Conservation (phyloP, 1,140 invertebrate genomes). For the Musca domestica region DNA sequence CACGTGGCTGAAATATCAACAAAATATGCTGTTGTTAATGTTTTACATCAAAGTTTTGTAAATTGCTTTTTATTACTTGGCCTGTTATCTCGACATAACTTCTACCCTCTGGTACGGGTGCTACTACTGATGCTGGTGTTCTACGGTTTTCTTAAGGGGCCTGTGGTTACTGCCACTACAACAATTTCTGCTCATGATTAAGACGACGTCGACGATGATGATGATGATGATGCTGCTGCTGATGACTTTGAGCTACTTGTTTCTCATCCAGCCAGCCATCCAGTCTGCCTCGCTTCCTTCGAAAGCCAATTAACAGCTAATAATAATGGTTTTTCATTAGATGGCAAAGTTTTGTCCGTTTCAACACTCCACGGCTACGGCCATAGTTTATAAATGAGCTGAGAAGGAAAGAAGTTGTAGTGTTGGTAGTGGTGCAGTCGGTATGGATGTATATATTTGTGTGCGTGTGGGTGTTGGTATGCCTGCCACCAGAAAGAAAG, state of each 20-base stretch:
- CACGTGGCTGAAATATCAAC: too few species aligned
- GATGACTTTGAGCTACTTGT: background rate
- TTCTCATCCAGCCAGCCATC: background rate
- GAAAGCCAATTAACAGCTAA: conserved; percentile 21
- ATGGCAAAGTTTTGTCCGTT: background rate
- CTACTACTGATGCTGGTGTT: background rate
- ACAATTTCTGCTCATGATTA: background rate
- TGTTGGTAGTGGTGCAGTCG: too few species aligned
- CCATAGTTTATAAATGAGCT: too few species aligned
- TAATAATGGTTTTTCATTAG: conserved; percentile 16
- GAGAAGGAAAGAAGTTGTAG: too few species aligned
- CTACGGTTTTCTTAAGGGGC: background rate
- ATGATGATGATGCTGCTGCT: background rate
- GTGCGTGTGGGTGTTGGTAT: too few species aligned
- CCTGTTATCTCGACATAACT: background rate
- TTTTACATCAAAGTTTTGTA: conserved; percentile 1
- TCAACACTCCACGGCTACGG: too few species aligned
- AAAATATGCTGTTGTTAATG: too few species aligned
- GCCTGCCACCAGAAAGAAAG: background rate
- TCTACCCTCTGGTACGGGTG: background rate
- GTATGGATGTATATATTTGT: too few species aligned
- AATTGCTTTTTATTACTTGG: conserved; percentile 8
- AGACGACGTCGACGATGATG: background rate
- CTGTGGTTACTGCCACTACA: background rate
- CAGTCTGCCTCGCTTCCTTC: background rate